Evolutionary conservation across 2,113 vertebrate genomes (phyloP).

Genomic region (Sprattus sprattus): DNA sequence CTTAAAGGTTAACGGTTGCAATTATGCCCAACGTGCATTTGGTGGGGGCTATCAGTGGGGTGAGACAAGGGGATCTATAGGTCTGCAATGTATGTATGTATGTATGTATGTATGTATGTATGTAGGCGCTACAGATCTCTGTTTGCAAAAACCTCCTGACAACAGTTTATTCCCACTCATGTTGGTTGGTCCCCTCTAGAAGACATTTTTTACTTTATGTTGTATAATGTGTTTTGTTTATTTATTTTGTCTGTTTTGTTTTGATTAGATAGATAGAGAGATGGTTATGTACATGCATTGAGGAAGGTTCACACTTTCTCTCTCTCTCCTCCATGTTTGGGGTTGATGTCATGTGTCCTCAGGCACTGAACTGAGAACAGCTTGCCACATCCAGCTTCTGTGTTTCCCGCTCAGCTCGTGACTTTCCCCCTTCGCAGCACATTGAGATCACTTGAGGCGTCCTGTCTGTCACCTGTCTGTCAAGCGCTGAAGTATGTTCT

Average conservation of each 20-base stretch:
- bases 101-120: no score
- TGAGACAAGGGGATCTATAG: slow-evolving; percentile 54
- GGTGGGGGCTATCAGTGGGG: slow-evolving; percentile 55
- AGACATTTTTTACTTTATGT: no score
- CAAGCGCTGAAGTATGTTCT: background rate
- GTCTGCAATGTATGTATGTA: slow-evolving; percentile 10
- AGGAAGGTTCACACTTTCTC: background rate
- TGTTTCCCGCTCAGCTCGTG: no score
- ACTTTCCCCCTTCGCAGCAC: no score
- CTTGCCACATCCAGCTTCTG: background rate
- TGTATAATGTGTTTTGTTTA: no score
- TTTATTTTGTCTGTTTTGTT: no score
- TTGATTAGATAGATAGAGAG: no score
- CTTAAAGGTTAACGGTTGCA: slow-evolving; percentile 66
- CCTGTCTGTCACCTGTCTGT: slow-evolving; percentile 17
- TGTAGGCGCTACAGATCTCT: no score
- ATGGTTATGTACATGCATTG: background rate
- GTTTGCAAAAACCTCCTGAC: no score
- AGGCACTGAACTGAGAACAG: slow-evolving; percentile 6
- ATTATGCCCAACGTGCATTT: slow-evolving; percentile 55
- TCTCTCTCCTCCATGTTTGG: background rate
- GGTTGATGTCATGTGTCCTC: background rate
- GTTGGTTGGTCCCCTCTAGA: no score
- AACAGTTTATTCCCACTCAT: no score
- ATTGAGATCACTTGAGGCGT: background rate